A percentile compares a stretch with the other conserved stretches of the same genome.
phyloP scores from a whole-genome alignment of 2,888 invertebrate genomes.

The Yponomeuta evonymella region DNA sequence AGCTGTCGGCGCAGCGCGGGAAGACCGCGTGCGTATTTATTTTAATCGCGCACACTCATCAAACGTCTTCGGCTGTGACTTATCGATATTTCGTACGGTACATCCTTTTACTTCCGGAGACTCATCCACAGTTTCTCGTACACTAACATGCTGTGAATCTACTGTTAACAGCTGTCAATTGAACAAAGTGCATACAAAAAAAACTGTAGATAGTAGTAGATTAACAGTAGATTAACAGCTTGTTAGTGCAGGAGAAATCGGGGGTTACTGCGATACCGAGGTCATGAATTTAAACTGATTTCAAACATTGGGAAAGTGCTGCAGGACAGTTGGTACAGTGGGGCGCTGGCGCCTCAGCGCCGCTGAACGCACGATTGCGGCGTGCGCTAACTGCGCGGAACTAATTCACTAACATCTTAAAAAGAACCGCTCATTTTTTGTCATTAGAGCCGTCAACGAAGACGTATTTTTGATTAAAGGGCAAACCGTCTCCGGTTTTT shows the following conservation, averaged over 20 bases:
- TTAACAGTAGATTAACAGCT: too few species aligned
- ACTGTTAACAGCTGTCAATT: too few species aligned
- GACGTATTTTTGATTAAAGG: constrained; percentile 34
- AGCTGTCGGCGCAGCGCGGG: constrained; percentile 54
- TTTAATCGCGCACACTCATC: constrained; percentile 63
- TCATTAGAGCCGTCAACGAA: constrained; percentile 44
- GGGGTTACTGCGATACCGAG: constrained; percentile 16
- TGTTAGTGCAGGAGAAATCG: too few species aligned
- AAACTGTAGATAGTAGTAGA: too few species aligned
- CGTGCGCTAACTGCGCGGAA: constrained; percentile 62
- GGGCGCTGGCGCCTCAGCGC: constrained; percentile 42
- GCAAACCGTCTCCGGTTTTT: constrained; percentile 8
- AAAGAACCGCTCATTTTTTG: constrained; percentile 41
- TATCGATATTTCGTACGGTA: constrained; percentile 52
- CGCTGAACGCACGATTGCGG: constrained; percentile 41
- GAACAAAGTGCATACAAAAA: too few species aligned
- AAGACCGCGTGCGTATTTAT: constrained; percentile 65
- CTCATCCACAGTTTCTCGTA: too few species aligned
- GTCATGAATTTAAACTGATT: background rate
- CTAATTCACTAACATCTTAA: constrained; percentile 55
- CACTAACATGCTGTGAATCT: too few species aligned
- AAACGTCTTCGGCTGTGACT: constrained; percentile 40
- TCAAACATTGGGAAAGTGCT: background rate
- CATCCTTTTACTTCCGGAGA: constrained; percentile 41
- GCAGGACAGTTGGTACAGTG: background rate